Base-by-base conservation (phyloP, 2,113 vertebrate species). In the Cololabis saira region DNA sequence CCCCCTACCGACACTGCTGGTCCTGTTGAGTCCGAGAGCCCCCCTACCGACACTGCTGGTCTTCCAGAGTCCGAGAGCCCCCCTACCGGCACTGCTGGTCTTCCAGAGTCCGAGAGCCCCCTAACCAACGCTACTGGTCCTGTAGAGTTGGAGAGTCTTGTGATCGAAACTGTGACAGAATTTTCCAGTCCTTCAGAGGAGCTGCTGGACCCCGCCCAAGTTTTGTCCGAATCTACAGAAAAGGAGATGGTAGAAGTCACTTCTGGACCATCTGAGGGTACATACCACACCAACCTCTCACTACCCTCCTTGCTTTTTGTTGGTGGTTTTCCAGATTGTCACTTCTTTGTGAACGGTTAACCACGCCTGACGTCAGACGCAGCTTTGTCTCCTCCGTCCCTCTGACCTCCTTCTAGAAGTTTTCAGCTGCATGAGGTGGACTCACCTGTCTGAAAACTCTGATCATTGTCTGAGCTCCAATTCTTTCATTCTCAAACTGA, bases 221-320 rank as follows among this genome's bases (percentile, higher is more conserved):
- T 11, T 24, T 10, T 16, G 16, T 19, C 48, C 4, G 48, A 50
- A 14, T 11, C 48, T 13, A 0, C 48, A 3, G 47, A 2, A 12
- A 16, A 33, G 16, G 51, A 53, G 56, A 79, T 82, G 69, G 58
- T 21, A 19, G 77, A 82, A 18, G 49, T 66, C 30, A 44, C 63
- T 59, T 49, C 51, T 47, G 82, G 87, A 77, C 51, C 75, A 52
- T 53, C 80, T 71, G 80, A 93, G 89, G 93, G 93, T 93, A 93
- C 78, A 90, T 78, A 91, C 71, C 19, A 83, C 85, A 78, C 67
- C 61, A 63, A 70, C 70, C 70, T 53, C 71, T 66, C n/a, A 9
- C 33, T 76, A 18, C 57, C 80, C 41, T 44, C 43, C 65, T 27
- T 61, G 40, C 56, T 74, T 43, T 77, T 17, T 84, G 48, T 78